Conservation (phyloP, 2,888 invertebrate species). For the Cataglyphis albicans region DNA sequence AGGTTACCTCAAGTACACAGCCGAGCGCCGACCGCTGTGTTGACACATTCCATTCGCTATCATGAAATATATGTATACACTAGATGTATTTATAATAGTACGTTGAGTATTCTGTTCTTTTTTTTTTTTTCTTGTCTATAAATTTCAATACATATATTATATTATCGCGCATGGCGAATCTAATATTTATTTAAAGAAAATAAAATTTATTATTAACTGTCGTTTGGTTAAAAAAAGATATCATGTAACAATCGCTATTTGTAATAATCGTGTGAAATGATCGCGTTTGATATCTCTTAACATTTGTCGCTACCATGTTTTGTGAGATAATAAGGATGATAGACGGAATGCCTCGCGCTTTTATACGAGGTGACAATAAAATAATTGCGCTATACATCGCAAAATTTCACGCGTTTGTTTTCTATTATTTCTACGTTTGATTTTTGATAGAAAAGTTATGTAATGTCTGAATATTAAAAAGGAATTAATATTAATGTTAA, state of each 20-base stretch:
- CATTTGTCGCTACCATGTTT: not conserved
- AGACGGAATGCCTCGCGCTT: not conserved
- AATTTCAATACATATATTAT: not conserved
- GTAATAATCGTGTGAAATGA: not conserved
- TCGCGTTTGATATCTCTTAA: not conserved
- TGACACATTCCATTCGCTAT: not conserved
- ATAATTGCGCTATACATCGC: not conserved
- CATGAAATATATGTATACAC: not conserved
- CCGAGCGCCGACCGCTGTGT: not conserved
- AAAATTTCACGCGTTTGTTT: not conserved
- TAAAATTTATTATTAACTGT: not conserved
- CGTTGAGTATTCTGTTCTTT: not conserved
- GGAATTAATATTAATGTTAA: too few relatives aligned
- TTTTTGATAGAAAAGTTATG: not conserved
- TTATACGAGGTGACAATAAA: not conserved
- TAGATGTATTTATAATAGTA: not conserved
- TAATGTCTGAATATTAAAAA: too few relatives aligned
- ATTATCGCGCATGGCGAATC: not conserved
- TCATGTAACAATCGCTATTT: not conserved
- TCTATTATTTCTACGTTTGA: not conserved
- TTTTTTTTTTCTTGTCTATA: not conserved
- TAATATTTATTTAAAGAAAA: not conserved
- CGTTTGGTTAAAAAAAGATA: not conserved
- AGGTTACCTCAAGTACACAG: not conserved
- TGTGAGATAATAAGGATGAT: not conserved